Base-by-base conservation (phyloP, 2,113 vertebrate species). In the Camelus bactrianus region DNA sequence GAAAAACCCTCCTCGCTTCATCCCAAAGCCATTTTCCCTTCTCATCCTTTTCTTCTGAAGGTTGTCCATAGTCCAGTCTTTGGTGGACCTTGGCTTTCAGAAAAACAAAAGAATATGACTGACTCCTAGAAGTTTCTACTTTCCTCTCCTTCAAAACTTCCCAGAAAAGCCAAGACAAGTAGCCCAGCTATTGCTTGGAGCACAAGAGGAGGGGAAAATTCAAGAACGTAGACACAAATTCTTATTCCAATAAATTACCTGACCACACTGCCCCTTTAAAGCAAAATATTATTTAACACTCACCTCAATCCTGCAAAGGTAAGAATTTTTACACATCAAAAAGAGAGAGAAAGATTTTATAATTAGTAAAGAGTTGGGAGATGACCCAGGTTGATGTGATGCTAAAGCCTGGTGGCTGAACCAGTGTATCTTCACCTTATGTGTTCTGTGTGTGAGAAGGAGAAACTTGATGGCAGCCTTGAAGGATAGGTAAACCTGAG, bases 241-340 rank as follows among this genome's bases (percentile, higher is more conserved):
- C 20, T 80, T 50, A 92, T 46, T 92, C 52, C 79, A 90, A 48
- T 95, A 89, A 92, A 79, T 89, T 96, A 50, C 60, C 62, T 89
- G n/a, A 73, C 28, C 76, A 42, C 0, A 67, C 7, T 76, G 46
- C 72, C 19, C 35, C 28, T 91, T 81, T 89, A 85, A 83, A 90
- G 17, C 32, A 95, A 83, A 64, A 38, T 82, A 64, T 83, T 92
- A 76, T 56, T 81, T 94, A 70, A 91, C 64, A 64, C 3, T 89
- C 3, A 90, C n/a, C 54, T 76, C 30, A 93, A 6, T 90, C 13
- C 12, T 75, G 9, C 38, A 65, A 90, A 91, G 17, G 10, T 60
- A 73, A 17, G n/a, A 32, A 60, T 35, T 75, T 94, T 95, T 65
- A 88, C 75, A 14, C 9, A 48, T 17, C 42, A 60, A 95, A 96